phyloP scores from a whole-genome alignment of 92 coral and sea anemone species.

The Chrysogorgia sp. region DNA sequence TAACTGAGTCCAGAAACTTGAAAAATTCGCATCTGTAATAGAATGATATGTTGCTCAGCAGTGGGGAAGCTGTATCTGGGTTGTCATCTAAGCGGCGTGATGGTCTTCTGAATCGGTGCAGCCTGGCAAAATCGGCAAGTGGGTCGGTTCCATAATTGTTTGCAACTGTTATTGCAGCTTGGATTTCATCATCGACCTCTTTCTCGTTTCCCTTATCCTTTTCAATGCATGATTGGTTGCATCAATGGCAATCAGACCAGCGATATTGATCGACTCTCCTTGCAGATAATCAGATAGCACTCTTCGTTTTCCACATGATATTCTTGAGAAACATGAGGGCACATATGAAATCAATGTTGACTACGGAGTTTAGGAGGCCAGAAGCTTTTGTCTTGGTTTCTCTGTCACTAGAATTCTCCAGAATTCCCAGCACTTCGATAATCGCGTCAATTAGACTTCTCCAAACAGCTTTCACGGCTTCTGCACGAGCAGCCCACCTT shows the following conservation, averaged over 20 bases:
- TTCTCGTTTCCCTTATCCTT: constrained; percentile 15
- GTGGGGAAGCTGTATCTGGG: constrained; percentile 22
- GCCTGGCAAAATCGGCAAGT: constrained; percentile 12
- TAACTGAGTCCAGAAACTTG: constrained; percentile 15
- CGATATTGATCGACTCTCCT: constrained; percentile 17
- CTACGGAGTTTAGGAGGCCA: constrained; percentile 8
- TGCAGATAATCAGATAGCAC: constrained; percentile 1
- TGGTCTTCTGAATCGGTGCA: constrained; percentile 21
- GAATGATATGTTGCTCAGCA: constrained; percentile 8
- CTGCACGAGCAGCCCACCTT: constrained; percentile 6
- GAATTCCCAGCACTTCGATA: background rate
- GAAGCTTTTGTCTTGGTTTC: constrained; percentile 7
- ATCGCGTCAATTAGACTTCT: constrained; percentile 3
- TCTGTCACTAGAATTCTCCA: background rate
- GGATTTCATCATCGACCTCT: constrained; percentile 13
- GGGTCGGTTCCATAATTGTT: constrained; percentile 2
- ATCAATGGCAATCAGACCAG: constrained; percentile 13
- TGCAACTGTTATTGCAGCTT: constrained; percentile 6
- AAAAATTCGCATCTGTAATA: constrained; percentile 9
- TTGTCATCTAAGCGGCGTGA: constrained; percentile 26
- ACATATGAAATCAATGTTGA: constrained; percentile 8
- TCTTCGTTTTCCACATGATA: constrained; percentile 1
- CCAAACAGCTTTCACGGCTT: constrained; percentile 16
- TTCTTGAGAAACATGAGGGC: constrained; percentile 1
- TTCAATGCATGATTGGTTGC: constrained; percentile 3